Percentiles rank a stretch among this genome's conserved stretches.
Conservation (phyloP, 2,888 invertebrate species). For the Azorinus chamasolen region DNA sequence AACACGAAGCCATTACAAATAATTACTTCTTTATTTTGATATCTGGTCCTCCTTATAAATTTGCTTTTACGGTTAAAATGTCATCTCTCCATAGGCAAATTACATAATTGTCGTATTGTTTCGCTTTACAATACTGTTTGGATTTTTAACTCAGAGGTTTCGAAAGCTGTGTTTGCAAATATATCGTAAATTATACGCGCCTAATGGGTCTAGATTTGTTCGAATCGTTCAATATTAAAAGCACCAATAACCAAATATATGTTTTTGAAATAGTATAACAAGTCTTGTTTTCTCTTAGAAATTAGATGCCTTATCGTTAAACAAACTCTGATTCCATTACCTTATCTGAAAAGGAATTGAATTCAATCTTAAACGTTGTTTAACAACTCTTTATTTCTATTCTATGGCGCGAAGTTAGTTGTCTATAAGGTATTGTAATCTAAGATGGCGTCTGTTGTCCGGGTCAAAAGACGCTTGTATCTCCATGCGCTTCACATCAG, state of each 20-base stretch:
- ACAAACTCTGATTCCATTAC: constrained; percentile 8
- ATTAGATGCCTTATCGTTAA: constrained; percentile 1
- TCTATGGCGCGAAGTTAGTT: not conserved
- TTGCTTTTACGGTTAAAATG: not conserved
- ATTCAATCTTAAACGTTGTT: not conserved
- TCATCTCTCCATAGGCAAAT: not conserved
- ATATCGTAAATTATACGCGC: too few species aligned
- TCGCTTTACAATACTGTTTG: not conserved
- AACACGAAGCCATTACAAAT: constrained; percentile 1
- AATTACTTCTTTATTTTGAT: too few species aligned
- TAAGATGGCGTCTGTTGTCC: constrained; percentile 8
- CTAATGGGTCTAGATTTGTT: constrained; percentile 1
- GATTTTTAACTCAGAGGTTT: too few species aligned
- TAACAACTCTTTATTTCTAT: not conserved
- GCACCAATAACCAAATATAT: constrained; percentile 1
- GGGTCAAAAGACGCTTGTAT: not conserved
- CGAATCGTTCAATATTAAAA: not conserved
- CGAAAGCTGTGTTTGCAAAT: too few species aligned
- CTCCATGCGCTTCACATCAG: constrained; percentile 1
- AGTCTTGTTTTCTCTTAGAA: constrained; percentile 9
- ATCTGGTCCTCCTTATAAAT: too few species aligned
- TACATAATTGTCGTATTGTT: not conserved
- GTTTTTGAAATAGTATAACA: not conserved
- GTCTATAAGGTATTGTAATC: not conserved
- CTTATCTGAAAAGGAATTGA: not conserved